These are phyloP conservation scores for Oreochromis spilurus DNA, from an alignment of 2,113 vertebrate genomes.

Conservation along the genomic window DNA sequence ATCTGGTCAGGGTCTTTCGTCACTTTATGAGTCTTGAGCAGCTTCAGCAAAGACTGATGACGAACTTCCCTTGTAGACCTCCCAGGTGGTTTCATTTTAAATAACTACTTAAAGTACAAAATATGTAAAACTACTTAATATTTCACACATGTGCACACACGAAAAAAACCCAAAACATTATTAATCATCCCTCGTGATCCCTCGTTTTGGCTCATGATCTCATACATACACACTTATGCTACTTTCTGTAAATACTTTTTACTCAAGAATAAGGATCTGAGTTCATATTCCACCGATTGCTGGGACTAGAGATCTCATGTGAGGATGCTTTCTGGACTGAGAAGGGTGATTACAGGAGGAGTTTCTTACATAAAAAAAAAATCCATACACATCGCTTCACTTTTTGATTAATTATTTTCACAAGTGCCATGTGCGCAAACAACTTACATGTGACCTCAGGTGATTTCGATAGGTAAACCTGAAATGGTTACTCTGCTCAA, in stretches of 20 bases:
- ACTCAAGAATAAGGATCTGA: not conserved
- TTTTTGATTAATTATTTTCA: not conserved
- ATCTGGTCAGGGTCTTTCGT: not conserved
- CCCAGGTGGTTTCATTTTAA: not conserved
- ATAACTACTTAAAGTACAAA: not conserved
- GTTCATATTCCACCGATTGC: not conserved
- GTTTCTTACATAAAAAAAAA: not conserved
- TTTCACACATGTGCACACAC: not conserved
- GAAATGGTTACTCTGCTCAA: not conserved
- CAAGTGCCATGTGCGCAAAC: not conserved
- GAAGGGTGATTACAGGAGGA: not conserved
- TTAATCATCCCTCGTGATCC: not conserved
- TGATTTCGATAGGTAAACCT: not conserved
- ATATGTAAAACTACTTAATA: not conserved
- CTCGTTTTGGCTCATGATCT: accelerated
- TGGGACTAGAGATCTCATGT: not conserved
- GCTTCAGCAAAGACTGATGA: not conserved
- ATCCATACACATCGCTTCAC: not conserved
- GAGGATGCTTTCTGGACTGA: not conserved
- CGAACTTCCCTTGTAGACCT: not conserved
- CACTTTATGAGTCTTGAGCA: not conserved
- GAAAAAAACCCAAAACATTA: not conserved
- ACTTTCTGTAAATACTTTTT: not conserved
- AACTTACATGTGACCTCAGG: not conserved
- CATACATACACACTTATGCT: not conserved